Evolutionary conservation across 2,888 invertebrate species (phyloP), one percentile per base, ranked within the genome.

Genomic region (Nipponacmea schrenckii): DNA sequence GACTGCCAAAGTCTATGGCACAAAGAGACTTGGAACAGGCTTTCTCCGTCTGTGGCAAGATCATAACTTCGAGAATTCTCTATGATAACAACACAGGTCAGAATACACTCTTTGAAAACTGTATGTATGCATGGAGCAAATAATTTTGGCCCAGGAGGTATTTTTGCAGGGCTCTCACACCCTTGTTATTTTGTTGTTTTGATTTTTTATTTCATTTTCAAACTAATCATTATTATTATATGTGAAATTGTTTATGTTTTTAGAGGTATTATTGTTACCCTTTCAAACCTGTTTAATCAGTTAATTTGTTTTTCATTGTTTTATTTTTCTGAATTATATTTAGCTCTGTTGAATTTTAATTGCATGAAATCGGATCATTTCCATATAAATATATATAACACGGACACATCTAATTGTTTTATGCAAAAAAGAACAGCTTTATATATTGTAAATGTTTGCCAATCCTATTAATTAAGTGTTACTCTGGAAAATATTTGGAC

Each of bases 61-160:
- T 90, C 74, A 89, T 90, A 78, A 89, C 89, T 64, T 88, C 89
- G 71, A 82, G 89, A 83, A 89, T 90, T 80, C 85, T 90, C 79
- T 88, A 87, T 82, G 89, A 90, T 85, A 86, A 84, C 80, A 87
- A 83, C 73, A 88, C 89, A 85, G 89, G 89, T 88, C 81, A 84
- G 84, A 77, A 67, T 46, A 39, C 39, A 39, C 39, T 39, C 39
- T 39, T 39, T 39, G 39, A 39, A 39, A 63, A 63, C 64, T 56
- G 56, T 56, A 56, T 73, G 73, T 78, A 65, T 76, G 74, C 74
- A 76, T 78, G 75, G 62, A 63, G 56, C 39, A 56, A 56, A 56
- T 56, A 56, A 20, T 39, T 39, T 56, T 56, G 56, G 24, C 56
- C 56, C 56, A 24, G 10, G 24, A 56, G 24, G 56, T 56, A 56